A percentile compares a stretch with the other conserved stretches of the same genome.
Conservation (phyloP, 2,888 invertebrate genomes). For the Athrips mouffetella region DNA sequence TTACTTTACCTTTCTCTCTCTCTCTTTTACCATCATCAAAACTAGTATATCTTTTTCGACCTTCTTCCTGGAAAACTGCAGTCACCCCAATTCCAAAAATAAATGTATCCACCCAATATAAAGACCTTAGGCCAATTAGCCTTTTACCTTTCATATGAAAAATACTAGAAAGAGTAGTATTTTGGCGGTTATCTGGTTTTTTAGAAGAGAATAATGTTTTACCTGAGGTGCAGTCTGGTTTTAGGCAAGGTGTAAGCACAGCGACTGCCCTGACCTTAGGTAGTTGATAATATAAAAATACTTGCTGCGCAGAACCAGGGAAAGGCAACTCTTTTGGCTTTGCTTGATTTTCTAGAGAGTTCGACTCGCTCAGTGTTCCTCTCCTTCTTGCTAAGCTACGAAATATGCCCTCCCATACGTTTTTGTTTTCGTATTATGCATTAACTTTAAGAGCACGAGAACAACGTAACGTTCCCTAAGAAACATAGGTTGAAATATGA, state of each 20-base stretch:
- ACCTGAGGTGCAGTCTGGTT: neutral
- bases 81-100: neutral
- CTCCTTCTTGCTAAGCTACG: neutral
- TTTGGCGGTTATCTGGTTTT: neutral
- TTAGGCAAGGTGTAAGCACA: neutral
- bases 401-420: too few relatives aligned
- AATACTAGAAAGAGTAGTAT: neutral
- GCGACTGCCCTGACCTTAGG: neutral
- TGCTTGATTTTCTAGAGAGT: neutral
- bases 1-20: neutral
- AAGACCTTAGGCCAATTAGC: neutral
- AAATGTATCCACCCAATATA: neutral
- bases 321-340: neutral
- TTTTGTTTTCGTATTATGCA: too few relatives aligned
- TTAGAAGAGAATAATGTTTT: neutral
- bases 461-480: too few relatives aligned
- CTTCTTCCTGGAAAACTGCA: neutral
- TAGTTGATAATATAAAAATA: neutral
- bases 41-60: neutral
- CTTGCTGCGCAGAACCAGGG: neutral
- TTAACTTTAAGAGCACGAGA: too few relatives aligned
- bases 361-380: neutral
- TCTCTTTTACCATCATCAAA: neutral
- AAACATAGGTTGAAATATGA: too few relatives aligned
- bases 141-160: neutral